These are phyloP conservation scores for Drosophila affinis DNA, from an alignment of 2,888 invertebrate genomes.

Conservation along the genomic window DNA sequence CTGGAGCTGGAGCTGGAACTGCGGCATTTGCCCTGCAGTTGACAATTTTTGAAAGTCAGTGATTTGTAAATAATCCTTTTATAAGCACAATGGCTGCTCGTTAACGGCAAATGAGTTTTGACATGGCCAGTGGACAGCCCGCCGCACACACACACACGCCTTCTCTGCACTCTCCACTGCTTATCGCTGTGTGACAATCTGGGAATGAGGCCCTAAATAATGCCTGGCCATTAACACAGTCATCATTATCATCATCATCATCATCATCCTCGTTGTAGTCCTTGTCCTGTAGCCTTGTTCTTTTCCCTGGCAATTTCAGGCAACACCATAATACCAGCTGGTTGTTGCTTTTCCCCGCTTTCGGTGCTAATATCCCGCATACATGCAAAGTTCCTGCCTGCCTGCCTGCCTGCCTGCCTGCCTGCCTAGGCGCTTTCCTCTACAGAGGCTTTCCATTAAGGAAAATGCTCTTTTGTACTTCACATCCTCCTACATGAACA, in stretches of 20 bases:
- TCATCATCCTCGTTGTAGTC: constrained; percentile 20
- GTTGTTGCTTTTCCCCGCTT: constrained; percentile 55
- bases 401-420: neutral
- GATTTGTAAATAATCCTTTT: constrained; percentile 83
- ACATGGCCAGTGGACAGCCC: constrained; percentile 68
- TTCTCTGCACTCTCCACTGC: constrained; percentile 23
- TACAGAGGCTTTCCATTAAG: constrained; percentile 55
- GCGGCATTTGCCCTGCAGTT: constrained; percentile 76
- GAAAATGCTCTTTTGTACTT: constrained; percentile 74
- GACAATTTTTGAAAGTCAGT: constrained; percentile 82
- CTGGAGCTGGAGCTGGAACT: constrained; percentile 10
- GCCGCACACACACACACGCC: neutral
- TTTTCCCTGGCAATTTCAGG: constrained; percentile 61
- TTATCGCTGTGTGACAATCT: constrained; percentile 71
- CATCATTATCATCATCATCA: constrained; percentile 48
- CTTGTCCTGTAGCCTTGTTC: constrained; percentile 31
- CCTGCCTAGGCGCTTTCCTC: neutral
- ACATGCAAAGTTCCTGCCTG: constrained; percentile 68
- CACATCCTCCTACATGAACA: constrained; percentile 41
- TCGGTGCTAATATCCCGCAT: constrained; percentile 73
- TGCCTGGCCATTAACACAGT: constrained; percentile 74
- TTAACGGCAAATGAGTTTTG: constrained; percentile 80
- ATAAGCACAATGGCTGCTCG: constrained; percentile 81
- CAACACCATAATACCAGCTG: constrained; percentile 61
- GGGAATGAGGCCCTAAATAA: constrained; percentile 73